These are phyloP conservation scores for Clistopyga incitator DNA, from an alignment of 2,888 invertebrate species.

Conservation along the genomic window DNA sequence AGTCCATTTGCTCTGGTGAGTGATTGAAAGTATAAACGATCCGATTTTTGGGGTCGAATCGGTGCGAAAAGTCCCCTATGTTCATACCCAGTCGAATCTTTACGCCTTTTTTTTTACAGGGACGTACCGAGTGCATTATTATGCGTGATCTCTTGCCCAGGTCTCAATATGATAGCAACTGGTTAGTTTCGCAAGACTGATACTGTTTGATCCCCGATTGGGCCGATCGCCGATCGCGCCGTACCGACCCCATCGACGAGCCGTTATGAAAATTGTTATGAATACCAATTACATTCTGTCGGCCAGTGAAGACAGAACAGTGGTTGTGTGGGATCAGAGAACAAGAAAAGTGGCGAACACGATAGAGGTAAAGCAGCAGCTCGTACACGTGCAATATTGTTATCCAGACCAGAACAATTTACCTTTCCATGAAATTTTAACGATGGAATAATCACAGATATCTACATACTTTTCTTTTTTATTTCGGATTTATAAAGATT, in stretches of 20 bases:
- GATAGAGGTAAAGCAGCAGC: constrained; percentile 71
- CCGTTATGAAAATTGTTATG: constrained; percentile 84
- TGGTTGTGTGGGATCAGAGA: constrained; percentile 86
- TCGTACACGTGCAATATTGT: too few species aligned
- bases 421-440: not conserved
- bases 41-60: too few species aligned
- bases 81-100: too few species aligned
- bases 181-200: constrained; percentile 86
- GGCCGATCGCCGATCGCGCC: constrained; percentile 83
- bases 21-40: too few species aligned
- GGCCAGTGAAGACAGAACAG: constrained; percentile 87
- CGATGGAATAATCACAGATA: not conserved
- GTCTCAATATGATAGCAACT: constrained; percentile 85
- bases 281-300: constrained; percentile 85
- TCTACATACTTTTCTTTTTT: not conserved
- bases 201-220: constrained; percentile 85
- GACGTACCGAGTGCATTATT: constrained; percentile 86
- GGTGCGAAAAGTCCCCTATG: too few species aligned
- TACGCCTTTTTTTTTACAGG: constrained; percentile 73
- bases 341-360: constrained; percentile 84
- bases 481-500: constrained; percentile 78
- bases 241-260: constrained; percentile 86
- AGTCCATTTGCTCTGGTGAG: too few species aligned
- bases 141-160: constrained; percentile 84
- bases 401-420: not conserved